phyloP scores from a whole-genome alignment of 2,888 invertebrate genomes.

The Tuta absoluta region DNA sequence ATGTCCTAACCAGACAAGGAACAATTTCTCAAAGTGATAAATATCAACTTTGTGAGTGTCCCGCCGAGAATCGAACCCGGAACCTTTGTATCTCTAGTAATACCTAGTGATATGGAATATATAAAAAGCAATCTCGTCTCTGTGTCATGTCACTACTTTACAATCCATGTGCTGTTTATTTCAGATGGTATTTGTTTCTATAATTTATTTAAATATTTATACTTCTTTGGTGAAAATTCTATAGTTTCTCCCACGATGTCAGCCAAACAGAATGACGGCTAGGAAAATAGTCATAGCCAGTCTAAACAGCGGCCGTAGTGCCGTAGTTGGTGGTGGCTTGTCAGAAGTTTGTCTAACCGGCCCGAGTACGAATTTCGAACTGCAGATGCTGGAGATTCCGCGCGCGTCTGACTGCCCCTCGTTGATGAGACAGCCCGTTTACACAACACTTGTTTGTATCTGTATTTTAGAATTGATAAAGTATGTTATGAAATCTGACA shows the following conservation, averaged over 20 bases:
- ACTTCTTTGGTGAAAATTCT: no score
- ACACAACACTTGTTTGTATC: not conserved
- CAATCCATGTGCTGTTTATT: no score
- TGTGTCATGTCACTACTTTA: no score
- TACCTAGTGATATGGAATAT: no score
- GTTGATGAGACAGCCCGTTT: constrained; percentile 10
- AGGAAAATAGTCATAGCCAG: constrained; percentile 52
- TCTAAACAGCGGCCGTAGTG: constrained; percentile 50
- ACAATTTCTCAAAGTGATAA: no score
- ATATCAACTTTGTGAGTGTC: no score
- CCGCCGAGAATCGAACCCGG: no score
- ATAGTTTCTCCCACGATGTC: constrained; percentile 26
- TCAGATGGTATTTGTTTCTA: no score
- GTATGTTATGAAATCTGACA: not conserved
- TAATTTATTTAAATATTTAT: no score
- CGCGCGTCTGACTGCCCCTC: constrained; percentile 30
- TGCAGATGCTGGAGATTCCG: constrained; percentile 40
- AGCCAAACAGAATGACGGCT: constrained; percentile 27
- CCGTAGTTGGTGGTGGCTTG: constrained; percentile 49
- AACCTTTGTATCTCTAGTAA: no score
- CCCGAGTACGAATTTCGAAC: constrained; percentile 42
- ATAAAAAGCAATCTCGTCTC: no score
- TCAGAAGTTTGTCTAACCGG: constrained; percentile 60
- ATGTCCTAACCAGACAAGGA: no score
- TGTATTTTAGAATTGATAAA: not conserved